Evolutionary conservation across 2,888 invertebrate genomes (phyloP), one percentile per base, ranked within the genome.

Genomic region (Andrena marginata): DNA sequence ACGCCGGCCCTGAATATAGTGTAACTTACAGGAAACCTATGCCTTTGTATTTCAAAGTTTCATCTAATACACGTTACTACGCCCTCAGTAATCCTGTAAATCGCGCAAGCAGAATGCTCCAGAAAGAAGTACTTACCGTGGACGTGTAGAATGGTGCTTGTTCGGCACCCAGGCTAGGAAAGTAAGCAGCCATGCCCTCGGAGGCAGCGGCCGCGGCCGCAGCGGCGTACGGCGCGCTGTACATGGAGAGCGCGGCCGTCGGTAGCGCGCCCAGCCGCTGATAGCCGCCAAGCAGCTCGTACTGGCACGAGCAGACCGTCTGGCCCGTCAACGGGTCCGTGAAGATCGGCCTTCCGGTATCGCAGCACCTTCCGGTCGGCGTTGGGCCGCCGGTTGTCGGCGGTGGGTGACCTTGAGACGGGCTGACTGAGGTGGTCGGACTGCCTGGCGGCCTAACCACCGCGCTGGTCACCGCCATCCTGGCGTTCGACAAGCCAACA

Each of bases 301-400:
- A 98, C 94, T 98, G 98, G 94, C 98, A 98, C 91, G 98, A 98
- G 95, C 98, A 98, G 85, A 98, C 97, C 76, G 97, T 97, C 94
- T 98, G 97, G 74, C 98, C 98, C 89, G 97, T 97, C 89, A 98
- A 96, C 62, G 98, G 98, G 94, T 98, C 98, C 93, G 97, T 97
- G 95, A 97, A 98, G 94, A 98, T 96, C 86, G 98, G 97, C 92
- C 98, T 96, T 88, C 98, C 98, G 87, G 98, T 98, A 95, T 98
- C 98, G 95, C 98, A 98, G 95, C 98, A 98, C 91, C 98, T 91
- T 86, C 95, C 94, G 60, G 91, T 91, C 10, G 91, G 89, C 56
- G 95, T 91, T 80, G 96, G 95, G 76, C 96, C 94, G 80, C 95
- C 94, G 63, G 95, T 94, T 85, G 95, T 94, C 93, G 94, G 91